Evolutionary conservation across 2,888 invertebrate species (phyloP).

Genomic region (Apocheima hispidaria): DNA sequence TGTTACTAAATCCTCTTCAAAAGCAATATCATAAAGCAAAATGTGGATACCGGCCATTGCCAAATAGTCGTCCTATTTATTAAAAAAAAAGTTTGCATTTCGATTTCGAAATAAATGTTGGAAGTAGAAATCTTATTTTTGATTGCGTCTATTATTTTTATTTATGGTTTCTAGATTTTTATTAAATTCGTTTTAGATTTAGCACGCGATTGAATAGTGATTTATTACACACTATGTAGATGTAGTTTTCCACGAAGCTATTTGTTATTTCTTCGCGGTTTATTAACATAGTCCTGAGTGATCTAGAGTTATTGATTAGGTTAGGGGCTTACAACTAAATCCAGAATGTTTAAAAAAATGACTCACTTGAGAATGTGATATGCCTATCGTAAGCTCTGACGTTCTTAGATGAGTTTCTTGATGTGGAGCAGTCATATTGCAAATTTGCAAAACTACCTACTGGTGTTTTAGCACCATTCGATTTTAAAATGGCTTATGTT

Average conservation of each 20-base stretch:
- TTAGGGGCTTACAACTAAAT: slow-evolving; percentile 26
- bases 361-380: slow-evolving; percentile 21
- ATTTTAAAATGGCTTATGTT: too few relatives aligned
- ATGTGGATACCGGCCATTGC: slow-evolving; percentile 13
- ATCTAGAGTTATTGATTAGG: slow-evolving; percentile 22
- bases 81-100: background rate
- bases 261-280: slow-evolving; percentile 31
- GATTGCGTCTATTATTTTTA: slow-evolving; percentile 2
- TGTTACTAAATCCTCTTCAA: slow-evolving; percentile 25
- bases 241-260: slow-evolving; percentile 25
- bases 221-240: slow-evolving; percentile 24
- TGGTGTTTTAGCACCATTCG: too few relatives aligned
- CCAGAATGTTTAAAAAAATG: slow-evolving; percentile 21
- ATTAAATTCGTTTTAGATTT: slow-evolving; percentile 20
- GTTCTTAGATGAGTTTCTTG: too few relatives aligned
- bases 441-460: too few relatives aligned
- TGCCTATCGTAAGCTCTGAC: slow-evolving; percentile 21
- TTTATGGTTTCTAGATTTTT: slow-evolving; percentile 7
- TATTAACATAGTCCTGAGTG: slow-evolving; percentile 30
- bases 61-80: slow-evolving; percentile 20
- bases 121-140: slow-evolving; percentile 8
- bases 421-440: too few relatives aligned
- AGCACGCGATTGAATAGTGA: slow-evolving; percentile 23
- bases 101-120: slow-evolving; percentile 9
- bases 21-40: slow-evolving; percentile 23